Evolutionary conservation across 2,113 vertebrate species (phyloP).

Genomic region (Gnathonemus echidnorhynchus): DNA sequence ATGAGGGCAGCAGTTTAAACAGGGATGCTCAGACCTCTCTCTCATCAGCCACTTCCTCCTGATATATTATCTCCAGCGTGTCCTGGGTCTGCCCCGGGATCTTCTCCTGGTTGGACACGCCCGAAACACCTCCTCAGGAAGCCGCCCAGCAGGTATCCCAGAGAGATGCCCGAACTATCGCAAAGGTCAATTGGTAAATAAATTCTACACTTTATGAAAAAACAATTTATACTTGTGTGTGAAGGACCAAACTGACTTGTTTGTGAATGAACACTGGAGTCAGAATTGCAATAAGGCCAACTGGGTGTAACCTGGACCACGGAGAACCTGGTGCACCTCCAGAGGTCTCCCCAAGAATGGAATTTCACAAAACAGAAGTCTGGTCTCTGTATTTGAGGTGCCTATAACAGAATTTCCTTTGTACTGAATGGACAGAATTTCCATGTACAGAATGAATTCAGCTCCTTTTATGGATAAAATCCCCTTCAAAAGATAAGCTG

Average conservation of each 20-base stretch:
- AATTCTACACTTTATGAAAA: neutral
- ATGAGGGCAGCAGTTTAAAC: no score
- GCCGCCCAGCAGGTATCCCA: no score
- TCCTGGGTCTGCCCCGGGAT: no score
- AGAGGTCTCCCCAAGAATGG: neutral
- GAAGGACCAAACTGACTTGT: neutral
- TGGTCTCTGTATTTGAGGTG: neutral
- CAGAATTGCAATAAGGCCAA: neutral
- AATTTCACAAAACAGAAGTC: neutral
- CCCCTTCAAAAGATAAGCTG: neutral
- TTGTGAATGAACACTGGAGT: neutral
- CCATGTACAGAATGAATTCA: neutral
- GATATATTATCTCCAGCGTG: no score
- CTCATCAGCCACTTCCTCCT: no score
- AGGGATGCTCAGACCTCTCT: no score
- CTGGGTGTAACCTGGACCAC: neutral
- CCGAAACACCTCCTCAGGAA: no score
- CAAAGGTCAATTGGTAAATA: neutral
- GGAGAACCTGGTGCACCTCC: neutral
- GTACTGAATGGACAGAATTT: neutral
- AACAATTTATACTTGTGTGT: neutral
- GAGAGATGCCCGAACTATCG: neutral
- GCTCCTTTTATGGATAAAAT: neutral
- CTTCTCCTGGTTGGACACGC: no score
- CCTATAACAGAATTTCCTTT: neutral